Evolutionary conservation across 2,797 vertebrate species (phyloP).

Genomic region (Thaleichthys pacificus): DNA sequence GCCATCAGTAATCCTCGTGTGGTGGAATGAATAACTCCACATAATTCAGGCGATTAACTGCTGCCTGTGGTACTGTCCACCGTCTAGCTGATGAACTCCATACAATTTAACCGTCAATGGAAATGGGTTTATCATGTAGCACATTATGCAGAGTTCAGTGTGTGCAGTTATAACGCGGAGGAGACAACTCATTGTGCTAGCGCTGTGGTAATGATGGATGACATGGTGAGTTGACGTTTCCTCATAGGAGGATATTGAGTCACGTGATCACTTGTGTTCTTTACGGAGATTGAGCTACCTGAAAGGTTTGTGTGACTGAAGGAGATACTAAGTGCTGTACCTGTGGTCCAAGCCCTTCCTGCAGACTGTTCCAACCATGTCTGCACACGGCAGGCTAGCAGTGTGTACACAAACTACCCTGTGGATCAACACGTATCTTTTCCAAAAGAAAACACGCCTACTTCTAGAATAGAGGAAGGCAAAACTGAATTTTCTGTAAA

Average conservation of each 20-base stretch:
- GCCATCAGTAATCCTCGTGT: neutral
- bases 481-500: neutral
- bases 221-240: neutral
- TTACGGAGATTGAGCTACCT: neutral
- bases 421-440: neutral
- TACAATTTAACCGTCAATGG: neutral
- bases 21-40: conserved; percentile 12
- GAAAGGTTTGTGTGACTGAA: neutral
- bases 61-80: no score
- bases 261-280: neutral
- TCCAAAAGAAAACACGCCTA: neutral
- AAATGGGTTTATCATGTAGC: neutral
- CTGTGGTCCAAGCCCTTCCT: neutral
- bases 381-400: neutral
- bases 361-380: neutral
- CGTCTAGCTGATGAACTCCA: neutral
- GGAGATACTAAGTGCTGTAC: neutral
- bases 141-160: neutral
- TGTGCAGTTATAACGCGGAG: neutral
- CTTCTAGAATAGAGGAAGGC: neutral
- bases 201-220: no score
- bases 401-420: neutral
- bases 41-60: neutral
- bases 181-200: neutral
- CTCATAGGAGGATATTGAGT: neutral